phyloP scores from a whole-genome alignment of 1,140 invertebrate species.

The Aphis gossypii region DNA sequence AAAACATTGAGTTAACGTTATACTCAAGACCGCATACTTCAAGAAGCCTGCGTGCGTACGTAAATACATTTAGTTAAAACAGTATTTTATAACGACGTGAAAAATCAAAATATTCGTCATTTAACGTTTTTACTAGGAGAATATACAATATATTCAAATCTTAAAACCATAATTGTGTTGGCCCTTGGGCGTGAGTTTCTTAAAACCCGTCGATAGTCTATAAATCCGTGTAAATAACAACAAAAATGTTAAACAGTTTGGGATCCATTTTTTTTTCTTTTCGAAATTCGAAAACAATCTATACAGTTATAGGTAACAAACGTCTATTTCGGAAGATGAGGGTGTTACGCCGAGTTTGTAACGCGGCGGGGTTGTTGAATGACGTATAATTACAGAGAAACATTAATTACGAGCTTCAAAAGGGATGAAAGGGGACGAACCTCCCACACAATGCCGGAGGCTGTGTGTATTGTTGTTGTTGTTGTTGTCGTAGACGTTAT shows the following conservation, averaged over 20 bases:
- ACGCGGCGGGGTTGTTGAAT: not conserved
- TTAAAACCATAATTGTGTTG: not conserved
- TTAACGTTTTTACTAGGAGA: not conserved
- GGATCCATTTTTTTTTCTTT: not conserved
- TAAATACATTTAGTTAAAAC: not conserved
- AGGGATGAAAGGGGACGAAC: not conserved
- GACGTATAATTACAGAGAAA: not conserved
- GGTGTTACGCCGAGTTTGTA: not conserved
- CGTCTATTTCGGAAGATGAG: not conserved
- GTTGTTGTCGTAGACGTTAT: not conserved
- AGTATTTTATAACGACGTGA: not conserved
- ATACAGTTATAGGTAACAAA: not conserved
- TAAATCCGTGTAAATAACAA: not conserved
- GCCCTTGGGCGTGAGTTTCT: not conserved
- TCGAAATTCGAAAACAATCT: not conserved
- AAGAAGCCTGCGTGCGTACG: not conserved
- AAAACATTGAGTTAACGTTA: not conserved
- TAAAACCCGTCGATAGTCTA: not conserved
- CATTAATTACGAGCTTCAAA: slow-evolving; percentile 21
- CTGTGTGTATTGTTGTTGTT: not conserved
- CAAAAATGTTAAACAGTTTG: not conserved
- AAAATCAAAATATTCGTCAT: not conserved
- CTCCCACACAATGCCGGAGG: not conserved
- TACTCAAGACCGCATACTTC: not conserved
- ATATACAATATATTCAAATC: not conserved